Evolutionary conservation across 2,888 invertebrate genomes (phyloP).

Genomic region (Watsonalla binaria): DNA sequence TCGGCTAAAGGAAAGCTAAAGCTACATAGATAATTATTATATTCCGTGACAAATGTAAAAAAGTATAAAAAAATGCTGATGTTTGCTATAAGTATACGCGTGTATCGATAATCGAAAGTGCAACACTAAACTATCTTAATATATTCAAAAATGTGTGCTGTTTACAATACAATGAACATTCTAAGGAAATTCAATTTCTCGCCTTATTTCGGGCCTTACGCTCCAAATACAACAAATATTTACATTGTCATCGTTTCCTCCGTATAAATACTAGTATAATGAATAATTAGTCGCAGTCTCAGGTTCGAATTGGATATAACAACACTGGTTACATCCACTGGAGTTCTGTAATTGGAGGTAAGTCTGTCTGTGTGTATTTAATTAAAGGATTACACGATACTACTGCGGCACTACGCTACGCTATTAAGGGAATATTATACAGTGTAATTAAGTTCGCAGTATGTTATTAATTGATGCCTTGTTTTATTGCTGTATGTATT

Average conservation of each 20-base stretch:
- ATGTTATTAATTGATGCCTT: constrained; percentile 6
- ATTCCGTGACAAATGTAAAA: no score
- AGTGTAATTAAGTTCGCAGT: not conserved
- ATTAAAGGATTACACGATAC: not conserved
- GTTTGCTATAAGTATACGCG: no score
- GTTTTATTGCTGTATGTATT: constrained; percentile 6
- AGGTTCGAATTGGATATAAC: not conserved
- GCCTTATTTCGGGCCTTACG: constrained; percentile 2
- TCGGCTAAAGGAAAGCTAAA: no score
- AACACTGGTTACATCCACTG: not conserved
- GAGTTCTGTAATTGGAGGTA: not conserved
- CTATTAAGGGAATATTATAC: not conserved
- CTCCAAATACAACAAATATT: constrained; percentile 3
- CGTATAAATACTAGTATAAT: constrained; percentile 1
- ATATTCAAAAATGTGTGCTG: not conserved
- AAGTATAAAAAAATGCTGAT: no score
- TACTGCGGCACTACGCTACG: not conserved
- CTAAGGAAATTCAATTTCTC: constrained; percentile 2
- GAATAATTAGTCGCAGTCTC: not conserved
- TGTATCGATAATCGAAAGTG: not conserved
- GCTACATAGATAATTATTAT: no score
- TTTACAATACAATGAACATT: constrained; percentile 6
- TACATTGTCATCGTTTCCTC: constrained; percentile 4
- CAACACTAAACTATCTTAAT: not conserved
- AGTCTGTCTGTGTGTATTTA: not conserved